phyloP scores from a whole-genome alignment of 2,113 vertebrate genomes.

The Lathamus discolor region DNA sequence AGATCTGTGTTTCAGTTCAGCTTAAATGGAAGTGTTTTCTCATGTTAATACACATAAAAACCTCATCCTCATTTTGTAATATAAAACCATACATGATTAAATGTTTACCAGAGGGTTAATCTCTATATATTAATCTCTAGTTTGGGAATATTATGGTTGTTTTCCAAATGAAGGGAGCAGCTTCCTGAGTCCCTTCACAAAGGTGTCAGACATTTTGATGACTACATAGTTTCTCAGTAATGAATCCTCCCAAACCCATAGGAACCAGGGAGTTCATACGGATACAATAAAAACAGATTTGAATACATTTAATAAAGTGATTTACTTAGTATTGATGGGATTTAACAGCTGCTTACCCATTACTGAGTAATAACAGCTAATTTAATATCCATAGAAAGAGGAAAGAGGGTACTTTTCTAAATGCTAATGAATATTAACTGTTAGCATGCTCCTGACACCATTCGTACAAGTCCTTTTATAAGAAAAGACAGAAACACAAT shows the following conservation, averaged over 20 bases:
- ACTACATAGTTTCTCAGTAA: not conserved
- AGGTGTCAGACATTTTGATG: not conserved
- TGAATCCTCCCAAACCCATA: slow-evolving; percentile 26
- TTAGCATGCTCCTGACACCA: slow-evolving; percentile 11
- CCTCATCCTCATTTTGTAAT: slow-evolving; percentile 1
- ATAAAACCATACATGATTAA: not conserved
- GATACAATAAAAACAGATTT: slow-evolving; percentile 32
- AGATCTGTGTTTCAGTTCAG: not conserved
- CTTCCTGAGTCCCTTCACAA: not conserved
- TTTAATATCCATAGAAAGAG: slow-evolving; percentile 58
- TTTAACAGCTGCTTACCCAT: slow-evolving; percentile 58
- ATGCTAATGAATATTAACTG: slow-evolving; percentile 57
- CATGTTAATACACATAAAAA: not conserved
- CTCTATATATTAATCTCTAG: not conserved
- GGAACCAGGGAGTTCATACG: slow-evolving; percentile 8
- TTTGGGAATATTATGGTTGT: slow-evolving; percentile 22
- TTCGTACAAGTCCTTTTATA: slow-evolving; percentile 26
- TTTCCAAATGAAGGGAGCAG: slow-evolving; percentile 6
- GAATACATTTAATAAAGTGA: slow-evolving; percentile 48
- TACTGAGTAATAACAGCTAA: slow-evolving; percentile 47
- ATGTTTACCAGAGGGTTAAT: slow-evolving; percentile 14
- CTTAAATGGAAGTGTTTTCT: not conserved
- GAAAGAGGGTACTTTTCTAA: slow-evolving; percentile 7
- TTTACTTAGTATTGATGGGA: slow-evolving; percentile 54
- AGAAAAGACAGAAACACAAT: slow-evolving; percentile 48